Percentiles rank a stretch among this genome's conserved stretches.
Evolutionary conservation across 2,888 invertebrate species (phyloP).

Genomic region (Drosophila ezoana): DNA sequence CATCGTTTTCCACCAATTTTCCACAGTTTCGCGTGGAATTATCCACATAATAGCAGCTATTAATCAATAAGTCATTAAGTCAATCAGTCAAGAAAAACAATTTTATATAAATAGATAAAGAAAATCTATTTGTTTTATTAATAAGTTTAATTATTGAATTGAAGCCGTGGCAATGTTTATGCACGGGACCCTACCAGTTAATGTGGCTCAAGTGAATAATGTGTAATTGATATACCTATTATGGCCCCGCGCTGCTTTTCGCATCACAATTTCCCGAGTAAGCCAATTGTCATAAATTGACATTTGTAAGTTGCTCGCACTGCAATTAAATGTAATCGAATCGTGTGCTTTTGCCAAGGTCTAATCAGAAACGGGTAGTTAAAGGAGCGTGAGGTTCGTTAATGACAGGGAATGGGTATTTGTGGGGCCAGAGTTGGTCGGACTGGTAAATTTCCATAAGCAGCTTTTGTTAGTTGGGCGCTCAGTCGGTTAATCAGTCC

Average conservation of each 20-base stretch:
- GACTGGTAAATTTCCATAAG: constrained; percentile 39
- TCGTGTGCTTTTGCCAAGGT: neutral
- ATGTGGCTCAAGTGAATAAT: constrained; percentile 11
- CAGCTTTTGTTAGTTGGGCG: constrained; percentile 17
- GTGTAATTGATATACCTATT: constrained; percentile 7
- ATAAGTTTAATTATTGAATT: neutral
- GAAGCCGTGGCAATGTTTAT: constrained; percentile 4
- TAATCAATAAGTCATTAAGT: too few relatives aligned
- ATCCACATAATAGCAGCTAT: too few relatives aligned
- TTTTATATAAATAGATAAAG: neutral
- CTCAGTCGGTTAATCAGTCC: constrained; percentile 59
- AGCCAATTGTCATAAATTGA: constrained; percentile 35
- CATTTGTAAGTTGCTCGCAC: constrained; percentile 42
- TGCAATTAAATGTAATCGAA: constrained; percentile 67
- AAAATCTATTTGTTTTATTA: neutral
- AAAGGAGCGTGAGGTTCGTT: neutral
- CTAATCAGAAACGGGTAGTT: neutral
- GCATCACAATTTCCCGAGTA: constrained; percentile 29
- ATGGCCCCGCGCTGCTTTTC: neutral
- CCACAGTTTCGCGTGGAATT: too few relatives aligned
- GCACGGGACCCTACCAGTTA: constrained; percentile 14
- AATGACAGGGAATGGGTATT: neutral
- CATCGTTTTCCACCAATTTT: too few relatives aligned
- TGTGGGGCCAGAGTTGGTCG: neutral
- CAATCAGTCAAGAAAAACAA: too few relatives aligned